Evolutionary conservation across 2,888 invertebrate genomes (phyloP).

Genomic region (Diachrysia chrysitis): DNA sequence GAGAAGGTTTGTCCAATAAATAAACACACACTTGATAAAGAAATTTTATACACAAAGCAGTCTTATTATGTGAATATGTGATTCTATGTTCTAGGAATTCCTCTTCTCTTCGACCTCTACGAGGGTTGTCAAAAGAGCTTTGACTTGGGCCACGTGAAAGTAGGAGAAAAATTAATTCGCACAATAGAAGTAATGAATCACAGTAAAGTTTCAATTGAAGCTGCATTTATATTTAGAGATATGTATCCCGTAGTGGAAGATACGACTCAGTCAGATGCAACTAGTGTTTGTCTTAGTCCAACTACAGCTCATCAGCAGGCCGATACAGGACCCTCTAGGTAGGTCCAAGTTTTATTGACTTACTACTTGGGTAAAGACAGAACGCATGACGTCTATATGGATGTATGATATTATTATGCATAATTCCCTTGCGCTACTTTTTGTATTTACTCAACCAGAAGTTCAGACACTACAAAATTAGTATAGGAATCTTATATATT

Average conservation of each 20-base stretch:
- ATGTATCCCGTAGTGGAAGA: constrained; percentile 80
- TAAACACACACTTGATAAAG: not conserved
- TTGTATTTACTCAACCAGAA: not conserved
- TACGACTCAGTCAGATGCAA: constrained; percentile 74
- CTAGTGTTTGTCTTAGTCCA: constrained; percentile 79
- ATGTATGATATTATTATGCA: no score
- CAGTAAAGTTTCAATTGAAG: constrained; percentile 87
- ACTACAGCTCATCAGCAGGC: constrained; percentile 52
- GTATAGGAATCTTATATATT: constrained; percentile 9
- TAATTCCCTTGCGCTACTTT: not conserved
- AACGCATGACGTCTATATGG: not conserved
- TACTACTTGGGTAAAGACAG: not conserved
- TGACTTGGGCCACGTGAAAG: constrained; percentile 81
- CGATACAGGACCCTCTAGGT: constrained; percentile 75
- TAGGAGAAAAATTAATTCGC: constrained; percentile 85
- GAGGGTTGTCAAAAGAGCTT: constrained; percentile 86
- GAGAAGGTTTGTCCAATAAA: constrained; percentile 82
- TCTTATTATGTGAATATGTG: not conserved
- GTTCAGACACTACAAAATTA: constrained; percentile 4
- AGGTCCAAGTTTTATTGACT: constrained; percentile 2
- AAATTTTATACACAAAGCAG: not conserved
- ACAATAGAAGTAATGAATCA: constrained; percentile 90
- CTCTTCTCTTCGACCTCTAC: constrained; percentile 81
- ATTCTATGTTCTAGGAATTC: constrained; percentile 72
- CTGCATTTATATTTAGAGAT: constrained; percentile 86